phyloP scores from a whole-genome alignment of 2,888 invertebrate species.

The Agrilus biguttatus region DNA sequence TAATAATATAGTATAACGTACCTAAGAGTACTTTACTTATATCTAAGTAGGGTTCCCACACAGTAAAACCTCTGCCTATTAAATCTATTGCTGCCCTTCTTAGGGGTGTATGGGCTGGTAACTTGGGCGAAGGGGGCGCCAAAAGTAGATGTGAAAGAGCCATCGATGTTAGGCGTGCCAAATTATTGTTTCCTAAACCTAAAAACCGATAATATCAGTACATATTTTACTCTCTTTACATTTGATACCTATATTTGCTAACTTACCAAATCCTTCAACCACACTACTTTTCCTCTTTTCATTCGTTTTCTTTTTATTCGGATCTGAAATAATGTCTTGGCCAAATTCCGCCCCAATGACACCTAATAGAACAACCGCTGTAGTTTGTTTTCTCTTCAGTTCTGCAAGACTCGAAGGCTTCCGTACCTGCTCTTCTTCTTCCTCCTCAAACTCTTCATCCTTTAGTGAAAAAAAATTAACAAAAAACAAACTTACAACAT shows the following conservation, averaged over 20 bases:
- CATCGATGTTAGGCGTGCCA: constrained; percentile 85
- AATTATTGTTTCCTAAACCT: constrained; percentile 73
- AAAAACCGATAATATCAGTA: constrained; percentile 36
- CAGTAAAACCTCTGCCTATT: constrained; percentile 91
- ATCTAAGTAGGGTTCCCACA: constrained; percentile 97
- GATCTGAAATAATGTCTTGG: constrained; percentile 67
- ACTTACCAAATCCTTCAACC: constrained; percentile 53
- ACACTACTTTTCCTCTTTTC: constrained; percentile 60
- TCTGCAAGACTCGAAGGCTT: constrained; percentile 78
- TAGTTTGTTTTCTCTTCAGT: constrained; percentile 86
- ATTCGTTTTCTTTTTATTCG: constrained; percentile 40
- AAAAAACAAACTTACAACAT: neutral
- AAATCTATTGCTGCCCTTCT: constrained; percentile 94
- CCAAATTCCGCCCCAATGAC: constrained; percentile 98
- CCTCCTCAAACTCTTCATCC: constrained; percentile 68
- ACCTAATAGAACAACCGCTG: constrained; percentile 89
- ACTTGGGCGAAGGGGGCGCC: constrained; percentile 66
- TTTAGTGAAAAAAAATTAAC: constrained; percentile 21
- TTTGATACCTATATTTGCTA: neutral
- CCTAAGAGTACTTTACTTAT: constrained; percentile 73
- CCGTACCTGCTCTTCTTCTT: constrained; percentile 73
- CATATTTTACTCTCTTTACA: neutral
- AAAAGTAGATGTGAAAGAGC: constrained; percentile 86
- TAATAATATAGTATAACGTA: constrained; percentile 7
- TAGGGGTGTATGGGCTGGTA: constrained; percentile 87